A percentile compares a stretch with the other conserved stretches of the same genome.
phyloP scores from a whole-genome alignment of 2,797 vertebrate genomes.

The Alca torda region DNA sequence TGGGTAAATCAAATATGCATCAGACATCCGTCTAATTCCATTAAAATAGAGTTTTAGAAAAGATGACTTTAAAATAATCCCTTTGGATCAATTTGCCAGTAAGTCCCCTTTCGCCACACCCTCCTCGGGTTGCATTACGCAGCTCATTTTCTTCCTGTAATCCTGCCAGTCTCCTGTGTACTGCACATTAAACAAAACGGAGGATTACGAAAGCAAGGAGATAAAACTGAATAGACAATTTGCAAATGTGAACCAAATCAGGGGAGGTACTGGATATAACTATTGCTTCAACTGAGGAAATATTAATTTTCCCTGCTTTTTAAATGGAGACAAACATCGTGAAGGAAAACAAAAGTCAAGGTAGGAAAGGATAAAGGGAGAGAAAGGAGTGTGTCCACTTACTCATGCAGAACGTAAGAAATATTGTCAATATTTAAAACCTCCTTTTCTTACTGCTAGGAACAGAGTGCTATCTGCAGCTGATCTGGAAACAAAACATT shows the following conservation, averaged over 20 bases:
- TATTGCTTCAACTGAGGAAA: background rate
- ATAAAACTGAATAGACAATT: background rate
- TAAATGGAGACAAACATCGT: background rate
- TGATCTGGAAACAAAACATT: background rate
- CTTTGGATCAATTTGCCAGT: background rate
- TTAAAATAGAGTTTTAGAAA: conserved; percentile 29
- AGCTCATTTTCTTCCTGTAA: background rate
- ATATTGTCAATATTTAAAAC: conserved; percentile 15
- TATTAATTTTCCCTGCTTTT: background rate
- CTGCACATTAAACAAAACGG: background rate
- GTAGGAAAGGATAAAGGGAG: background rate
- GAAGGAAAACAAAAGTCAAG: background rate
- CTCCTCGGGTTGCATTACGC: background rate
- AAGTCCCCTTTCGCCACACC: background rate
- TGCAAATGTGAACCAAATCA: background rate
- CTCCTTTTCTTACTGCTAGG: background rate
- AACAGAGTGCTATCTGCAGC: background rate
- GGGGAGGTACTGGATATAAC: background rate
- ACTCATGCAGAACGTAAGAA: background rate
- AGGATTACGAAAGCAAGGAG: background rate
- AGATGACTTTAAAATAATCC: conserved; percentile 23
- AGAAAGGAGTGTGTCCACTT: background rate
- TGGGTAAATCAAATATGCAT: conserved; percentile 29
- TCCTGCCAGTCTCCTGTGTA: background rate
- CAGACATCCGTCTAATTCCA: background rate